Percentiles rank a stretch among this genome's conserved stretches.
Conservation (phyloP, 2,797 vertebrate genomes). For the Anabas testudineus region DNA sequence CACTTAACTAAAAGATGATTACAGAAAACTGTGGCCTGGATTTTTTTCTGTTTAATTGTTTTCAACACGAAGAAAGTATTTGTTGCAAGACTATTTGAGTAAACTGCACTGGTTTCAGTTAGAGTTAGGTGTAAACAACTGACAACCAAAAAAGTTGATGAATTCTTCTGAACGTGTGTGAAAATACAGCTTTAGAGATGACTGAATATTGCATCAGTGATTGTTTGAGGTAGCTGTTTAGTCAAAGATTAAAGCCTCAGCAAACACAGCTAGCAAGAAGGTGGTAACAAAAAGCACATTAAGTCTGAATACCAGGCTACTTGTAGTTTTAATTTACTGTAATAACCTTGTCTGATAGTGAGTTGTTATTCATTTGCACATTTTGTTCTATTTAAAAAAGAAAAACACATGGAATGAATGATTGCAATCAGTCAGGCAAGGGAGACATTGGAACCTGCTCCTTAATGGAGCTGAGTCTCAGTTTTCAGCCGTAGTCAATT, state of each 20-base stretch:
- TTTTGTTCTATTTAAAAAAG: conserved; percentile 26
- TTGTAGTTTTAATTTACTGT: conserved; percentile 17
- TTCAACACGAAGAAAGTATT: too few species aligned
- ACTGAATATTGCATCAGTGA: not conserved
- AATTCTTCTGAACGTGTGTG: not conserved
- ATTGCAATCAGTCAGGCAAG: conserved; percentile 44
- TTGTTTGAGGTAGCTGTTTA: not conserved
- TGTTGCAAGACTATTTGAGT: too few species aligned
- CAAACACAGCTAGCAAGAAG: not conserved
- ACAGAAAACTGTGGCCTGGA: not conserved
- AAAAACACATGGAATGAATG: conserved; percentile 12
- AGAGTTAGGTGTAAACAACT: not conserved
- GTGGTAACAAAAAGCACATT: not conserved
- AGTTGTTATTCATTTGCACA: not conserved
- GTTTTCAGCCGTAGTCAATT: conserved; percentile 35
- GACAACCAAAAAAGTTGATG: not conserved
- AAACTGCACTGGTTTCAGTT: not conserved
- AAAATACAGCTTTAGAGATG: not conserved
- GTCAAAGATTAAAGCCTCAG: not conserved
- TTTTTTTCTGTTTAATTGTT: too few species aligned
- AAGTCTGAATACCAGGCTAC: conserved; percentile 4
- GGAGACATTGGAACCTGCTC: conserved; percentile 22
- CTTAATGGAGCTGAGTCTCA: conserved; percentile 30
- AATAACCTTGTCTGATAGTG: conserved; percentile 8
- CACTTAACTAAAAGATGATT: not conserved